A percentile compares a stretch with the other conserved stretches of the same genome.
phyloP scores from a whole-genome alignment of 2,113 vertebrate genomes.

The Cariama cristata region DNA sequence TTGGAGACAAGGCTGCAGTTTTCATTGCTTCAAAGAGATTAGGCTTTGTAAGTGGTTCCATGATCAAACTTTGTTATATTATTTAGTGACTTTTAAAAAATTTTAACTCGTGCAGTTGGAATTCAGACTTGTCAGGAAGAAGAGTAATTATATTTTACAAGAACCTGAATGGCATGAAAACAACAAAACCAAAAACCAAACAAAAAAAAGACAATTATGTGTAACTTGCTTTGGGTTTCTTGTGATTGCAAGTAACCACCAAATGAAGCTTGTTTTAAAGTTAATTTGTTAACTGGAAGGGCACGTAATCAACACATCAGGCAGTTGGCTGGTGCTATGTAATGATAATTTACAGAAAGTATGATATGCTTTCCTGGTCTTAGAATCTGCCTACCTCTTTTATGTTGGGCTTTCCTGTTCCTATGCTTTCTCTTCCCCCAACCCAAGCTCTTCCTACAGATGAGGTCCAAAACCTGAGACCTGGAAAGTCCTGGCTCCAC shows the following conservation, averaged over 20 bases:
- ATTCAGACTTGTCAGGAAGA: neutral
- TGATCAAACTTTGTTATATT: neutral
- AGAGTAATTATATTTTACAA: neutral
- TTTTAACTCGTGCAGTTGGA: neutral
- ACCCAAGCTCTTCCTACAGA: neutral
- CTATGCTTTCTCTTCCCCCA: neutral
- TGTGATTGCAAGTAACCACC: neutral
- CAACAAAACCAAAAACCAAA: neutral
- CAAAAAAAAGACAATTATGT: neutral
- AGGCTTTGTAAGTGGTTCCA: neutral
- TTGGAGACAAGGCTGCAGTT: neutral
- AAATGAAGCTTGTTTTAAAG: neutral
- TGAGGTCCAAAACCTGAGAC: neutral
- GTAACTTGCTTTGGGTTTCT: neutral
- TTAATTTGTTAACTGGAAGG: neutral
- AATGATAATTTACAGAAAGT: neutral
- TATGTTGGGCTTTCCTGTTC: neutral
- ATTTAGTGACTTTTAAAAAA: neutral
- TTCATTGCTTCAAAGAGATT: neutral
- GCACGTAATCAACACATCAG: neutral
- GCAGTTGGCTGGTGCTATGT: neutral
- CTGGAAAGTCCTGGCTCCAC: neutral
- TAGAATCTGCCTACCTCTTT: neutral
- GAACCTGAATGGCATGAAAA: neutral
- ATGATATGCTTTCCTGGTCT: neutral